A percentile compares a stretch with the other conserved stretches of the same genome.
phyloP scores from a whole-genome alignment of 1,140 invertebrate genomes.

The Wiebesia pumilae region DNA sequence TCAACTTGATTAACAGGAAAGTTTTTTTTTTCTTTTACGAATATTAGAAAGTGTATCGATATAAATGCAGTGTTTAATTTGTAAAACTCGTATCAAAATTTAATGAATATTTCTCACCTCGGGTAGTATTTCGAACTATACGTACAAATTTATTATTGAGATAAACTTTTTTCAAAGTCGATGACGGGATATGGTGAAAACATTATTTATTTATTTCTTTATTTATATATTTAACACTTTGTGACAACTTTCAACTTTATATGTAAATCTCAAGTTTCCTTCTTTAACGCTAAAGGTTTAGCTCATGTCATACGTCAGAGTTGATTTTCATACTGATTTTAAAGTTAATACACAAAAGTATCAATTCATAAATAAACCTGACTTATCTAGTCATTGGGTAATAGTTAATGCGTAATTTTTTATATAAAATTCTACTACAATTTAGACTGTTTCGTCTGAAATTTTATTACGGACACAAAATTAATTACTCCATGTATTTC shows the following conservation, averaged over 20 bases:
- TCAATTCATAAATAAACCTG: too few species aligned
- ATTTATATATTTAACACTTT: too few species aligned
- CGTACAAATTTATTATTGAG: background rate
- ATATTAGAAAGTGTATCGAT: constrained; percentile 37
- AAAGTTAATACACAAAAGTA: too few species aligned
- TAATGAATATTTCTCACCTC: background rate
- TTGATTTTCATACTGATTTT: too few species aligned
- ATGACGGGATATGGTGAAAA: background rate
- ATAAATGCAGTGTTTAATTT: constrained; percentile 23
- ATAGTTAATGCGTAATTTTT: too few species aligned
- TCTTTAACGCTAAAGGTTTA: background rate
- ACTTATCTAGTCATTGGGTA: too few species aligned
- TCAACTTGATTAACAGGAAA: constrained; percentile 21
- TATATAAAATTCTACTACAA: too few species aligned
- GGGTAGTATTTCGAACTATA: background rate
- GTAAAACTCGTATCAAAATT: constrained; percentile 20
- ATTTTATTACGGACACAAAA: too few species aligned
- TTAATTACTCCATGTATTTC: too few species aligned
- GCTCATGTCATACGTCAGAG: too few species aligned
- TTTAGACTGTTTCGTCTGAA: too few species aligned
- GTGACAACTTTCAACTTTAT: background rate
- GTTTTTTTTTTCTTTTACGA: constrained; percentile 39
- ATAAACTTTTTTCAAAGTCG: background rate
- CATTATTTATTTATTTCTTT: background rate
- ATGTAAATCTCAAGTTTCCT: background rate